phyloP scores from a whole-genome alignment of 2,113 vertebrate genomes.

The Muscicapa adusta region DNA sequence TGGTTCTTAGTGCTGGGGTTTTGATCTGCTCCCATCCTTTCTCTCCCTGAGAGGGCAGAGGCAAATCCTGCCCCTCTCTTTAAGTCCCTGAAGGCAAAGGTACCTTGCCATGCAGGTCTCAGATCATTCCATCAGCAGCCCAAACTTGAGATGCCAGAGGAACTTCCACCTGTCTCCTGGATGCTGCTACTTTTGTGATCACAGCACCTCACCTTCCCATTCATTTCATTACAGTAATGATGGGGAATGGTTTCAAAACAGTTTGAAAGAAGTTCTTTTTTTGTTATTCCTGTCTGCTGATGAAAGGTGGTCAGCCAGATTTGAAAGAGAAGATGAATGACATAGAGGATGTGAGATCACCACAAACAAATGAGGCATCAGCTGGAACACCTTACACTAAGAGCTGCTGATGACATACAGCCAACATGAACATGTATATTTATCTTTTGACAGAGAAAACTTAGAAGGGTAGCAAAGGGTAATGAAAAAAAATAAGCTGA shows the following conservation, averaged over 20 bases:
- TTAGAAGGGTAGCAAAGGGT: not conserved
- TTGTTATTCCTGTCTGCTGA: not conserved
- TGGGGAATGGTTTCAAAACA: not conserved
- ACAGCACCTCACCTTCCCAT: not conserved
- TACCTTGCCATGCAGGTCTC: accelerated
- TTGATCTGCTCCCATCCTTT: not conserved
- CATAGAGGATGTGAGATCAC: not conserved
- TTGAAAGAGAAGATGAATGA: not conserved
- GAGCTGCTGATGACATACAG: not conserved
- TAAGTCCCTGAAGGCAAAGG: accelerated
- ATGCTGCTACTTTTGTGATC: not conserved
- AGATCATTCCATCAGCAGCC: not conserved
- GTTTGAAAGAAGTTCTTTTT: not conserved
- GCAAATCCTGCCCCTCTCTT: not conserved
- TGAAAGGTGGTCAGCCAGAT: not conserved
- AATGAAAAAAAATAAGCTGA: not conserved
- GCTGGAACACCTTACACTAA: not conserved
- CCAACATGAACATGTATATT: not conserved
- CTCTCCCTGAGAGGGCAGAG: not conserved
- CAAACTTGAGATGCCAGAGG: not conserved
- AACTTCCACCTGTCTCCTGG: not conserved
- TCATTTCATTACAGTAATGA: not conserved
- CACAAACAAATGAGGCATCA: not conserved
- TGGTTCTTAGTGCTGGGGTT: not conserved
- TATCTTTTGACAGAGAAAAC: not conserved